phyloP scores from a whole-genome alignment of 2,888 invertebrate genomes.

The Diabrotica balteata region DNA sequence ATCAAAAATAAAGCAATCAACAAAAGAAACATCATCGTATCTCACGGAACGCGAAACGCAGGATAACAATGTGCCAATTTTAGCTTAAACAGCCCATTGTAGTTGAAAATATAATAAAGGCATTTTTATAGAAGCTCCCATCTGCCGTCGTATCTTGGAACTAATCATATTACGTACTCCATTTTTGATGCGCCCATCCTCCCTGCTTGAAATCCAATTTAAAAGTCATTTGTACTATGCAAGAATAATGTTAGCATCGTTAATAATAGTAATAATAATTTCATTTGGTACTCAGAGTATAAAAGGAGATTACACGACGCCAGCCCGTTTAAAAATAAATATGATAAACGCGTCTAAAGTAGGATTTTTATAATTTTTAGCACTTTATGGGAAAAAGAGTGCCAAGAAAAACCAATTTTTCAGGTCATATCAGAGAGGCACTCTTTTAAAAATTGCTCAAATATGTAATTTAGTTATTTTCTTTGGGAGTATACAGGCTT shows the following conservation, averaged over 20 bases:
- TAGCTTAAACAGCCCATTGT: constrained; percentile 56
- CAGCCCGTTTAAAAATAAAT: constrained; percentile 49
- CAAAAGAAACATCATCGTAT: constrained; percentile 14
- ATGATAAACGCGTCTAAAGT: constrained; percentile 50
- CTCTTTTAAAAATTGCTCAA: constrained; percentile 23
- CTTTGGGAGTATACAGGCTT: not conserved
- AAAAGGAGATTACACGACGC: constrained; percentile 52
- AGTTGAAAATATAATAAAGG: constrained; percentile 56
- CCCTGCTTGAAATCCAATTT: constrained; percentile 68
- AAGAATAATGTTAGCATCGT: constrained; percentile 61
- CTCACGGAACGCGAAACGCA: constrained; percentile 31
- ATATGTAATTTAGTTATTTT: constrained; percentile 16
- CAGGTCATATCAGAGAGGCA: constrained; percentile 37
- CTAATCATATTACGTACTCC: constrained; percentile 72
- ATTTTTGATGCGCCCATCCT: constrained; percentile 66
- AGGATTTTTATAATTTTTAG: constrained; percentile 54
- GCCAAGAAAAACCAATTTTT: constrained; percentile 45
- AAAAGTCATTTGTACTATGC: constrained; percentile 71
- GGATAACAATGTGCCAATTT: constrained; percentile 58
- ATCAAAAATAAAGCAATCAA: constrained; percentile 15
- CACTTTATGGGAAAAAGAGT: constrained; percentile 44
- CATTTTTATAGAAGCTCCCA: constrained; percentile 60
- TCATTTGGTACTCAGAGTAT: constrained; percentile 57
- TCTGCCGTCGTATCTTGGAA: constrained; percentile 62
- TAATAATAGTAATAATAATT: constrained; percentile 62